Evolutionary conservation across 1,140 invertebrate species (phyloP).

Genomic region (Bombus sibiricus): DNA sequence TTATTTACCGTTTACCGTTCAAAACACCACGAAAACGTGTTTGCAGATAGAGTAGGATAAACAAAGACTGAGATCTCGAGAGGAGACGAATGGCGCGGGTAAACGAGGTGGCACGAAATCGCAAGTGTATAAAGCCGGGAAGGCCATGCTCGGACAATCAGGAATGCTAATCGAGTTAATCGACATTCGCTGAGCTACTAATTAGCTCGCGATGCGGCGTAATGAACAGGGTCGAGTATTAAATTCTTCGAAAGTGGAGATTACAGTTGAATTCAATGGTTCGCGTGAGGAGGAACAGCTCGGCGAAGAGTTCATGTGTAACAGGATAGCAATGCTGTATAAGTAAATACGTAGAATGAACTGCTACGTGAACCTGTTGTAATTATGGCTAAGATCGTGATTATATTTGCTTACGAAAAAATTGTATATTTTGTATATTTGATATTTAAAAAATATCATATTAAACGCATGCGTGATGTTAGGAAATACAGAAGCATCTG

Average conservation of each 20-base stretch:
- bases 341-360: background rate
- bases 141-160: slow-evolving; percentile 7
- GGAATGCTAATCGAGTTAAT: slow-evolving; percentile 44
- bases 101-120: slow-evolving; percentile 10
- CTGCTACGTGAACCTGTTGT: background rate
- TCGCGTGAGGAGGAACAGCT: background rate
- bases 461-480: too few species aligned
- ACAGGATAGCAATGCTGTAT: too few species aligned
- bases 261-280: background rate
- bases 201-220: background rate
- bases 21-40: background rate
- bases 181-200: slow-evolving; percentile 18
- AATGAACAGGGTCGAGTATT: background rate
- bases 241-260: slow-evolving; percentile 1
- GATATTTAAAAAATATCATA: too few species aligned
- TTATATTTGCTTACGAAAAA: background rate
- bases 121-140: background rate
- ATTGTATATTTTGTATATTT: too few species aligned
- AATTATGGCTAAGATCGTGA: background rate
- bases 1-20: background rate
- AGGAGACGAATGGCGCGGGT: background rate
- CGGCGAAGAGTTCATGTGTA: background rate
- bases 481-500: too few species aligned
- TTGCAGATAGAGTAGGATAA: background rate
- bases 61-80: background rate